Conservation (phyloP, 2,888 invertebrate species). For the Chalcosyrphus nemorum region DNA sequence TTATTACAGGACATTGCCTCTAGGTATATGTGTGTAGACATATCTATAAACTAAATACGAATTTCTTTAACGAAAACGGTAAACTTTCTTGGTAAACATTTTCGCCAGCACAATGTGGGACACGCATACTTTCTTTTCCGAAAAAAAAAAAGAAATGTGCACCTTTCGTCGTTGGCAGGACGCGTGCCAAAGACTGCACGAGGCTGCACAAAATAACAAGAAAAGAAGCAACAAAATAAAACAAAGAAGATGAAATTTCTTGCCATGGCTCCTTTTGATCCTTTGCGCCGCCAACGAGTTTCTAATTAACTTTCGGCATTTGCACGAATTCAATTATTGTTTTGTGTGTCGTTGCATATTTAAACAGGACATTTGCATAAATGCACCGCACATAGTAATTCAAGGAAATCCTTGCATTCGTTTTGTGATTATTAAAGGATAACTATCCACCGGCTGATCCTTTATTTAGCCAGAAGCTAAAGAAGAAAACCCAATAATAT, state of each 20-base stretch:
- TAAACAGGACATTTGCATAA: constrained; percentile 38
- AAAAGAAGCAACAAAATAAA: too few relatives aligned
- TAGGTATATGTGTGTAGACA: neutral
- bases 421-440: constrained; percentile 40
- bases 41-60: too few relatives aligned
- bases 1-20: neutral
- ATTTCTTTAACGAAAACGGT: neutral
- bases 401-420: constrained; percentile 32
- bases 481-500: neutral
- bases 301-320: constrained; percentile 53
- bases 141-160: constrained; percentile 27
- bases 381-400: constrained; percentile 20
- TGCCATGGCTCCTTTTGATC: constrained; percentile 33
- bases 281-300: constrained; percentile 56
- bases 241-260: neutral
- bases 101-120: constrained; percentile 1
- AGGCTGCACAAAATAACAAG: constrained; percentile 1
- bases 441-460: constrained; percentile 40
- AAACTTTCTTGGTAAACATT: neutral
- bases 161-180: constrained; percentile 39
- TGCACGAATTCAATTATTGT: constrained; percentile 44
- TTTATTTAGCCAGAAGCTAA: neutral
- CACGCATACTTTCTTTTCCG: constrained; percentile 26
- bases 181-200: neutral
- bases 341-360: constrained; percentile 23